Percentiles rank a stretch among this genome's conserved stretches.
Evolutionary conservation across 53 echinoderm and acorn worm genomes (phyloP).

Genomic region (Temnopleurus reevesii): DNA sequence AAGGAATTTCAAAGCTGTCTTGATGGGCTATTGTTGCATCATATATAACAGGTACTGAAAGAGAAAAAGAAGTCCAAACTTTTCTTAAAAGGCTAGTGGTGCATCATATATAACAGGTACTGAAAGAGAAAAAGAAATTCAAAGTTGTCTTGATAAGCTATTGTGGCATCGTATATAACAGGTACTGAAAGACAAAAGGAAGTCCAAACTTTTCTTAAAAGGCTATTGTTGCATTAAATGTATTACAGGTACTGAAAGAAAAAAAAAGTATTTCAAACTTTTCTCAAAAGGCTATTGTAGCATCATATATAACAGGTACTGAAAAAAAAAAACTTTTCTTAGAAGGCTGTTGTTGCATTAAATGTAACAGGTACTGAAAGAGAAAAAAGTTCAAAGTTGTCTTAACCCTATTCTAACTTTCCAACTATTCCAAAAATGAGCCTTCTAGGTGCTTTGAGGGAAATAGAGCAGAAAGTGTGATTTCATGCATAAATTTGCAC

Average conservation of each 20-base stretch:
- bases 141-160: slow-evolving; percentile 60
- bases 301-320: slow-evolving; percentile 88
- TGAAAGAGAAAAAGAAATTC: slow-evolving; percentile 33
- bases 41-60: slow-evolving; percentile 83
- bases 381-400: slow-evolving; percentile 23
- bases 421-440: too few species aligned
- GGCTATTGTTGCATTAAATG: slow-evolving; percentile 77
- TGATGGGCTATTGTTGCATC: slow-evolving; percentile 71
- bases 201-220: too few species aligned
- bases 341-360: slow-evolving; percentile 70
- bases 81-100: slow-evolving; percentile 63
- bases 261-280: too few species aligned
- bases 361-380: slow-evolving; percentile 80
- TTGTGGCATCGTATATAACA: slow-evolving; percentile 74
- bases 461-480: too few species aligned
- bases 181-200: slow-evolving; percentile 67
- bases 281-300: too few species aligned
- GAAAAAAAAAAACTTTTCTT: slow-evolving; percentile 13
- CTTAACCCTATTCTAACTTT: too few species aligned
- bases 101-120: slow-evolving; percentile 85
- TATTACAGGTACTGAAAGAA: slow-evolving; percentile 74
- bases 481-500: too few species aligned
- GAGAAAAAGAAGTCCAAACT: neutral
- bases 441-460: too few species aligned
- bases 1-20: slow-evolving; percentile 20